Evolutionary conservation across 2,113 vertebrate species (phyloP).

Genomic region (rat (Rattus norvegicus)): GRCr8 NC_086025.1:21694501-21695000

Average conservation of each 20-base stretch:
- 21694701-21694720: not conserved
- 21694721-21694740: not conserved
- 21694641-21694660: not conserved
- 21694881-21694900: not conserved
- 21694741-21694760: not conserved
- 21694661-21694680: not conserved
- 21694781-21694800: too few species aligned
- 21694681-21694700: not conserved
- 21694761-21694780: not conserved
- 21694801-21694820: too few species aligned
- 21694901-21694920: not conserved
- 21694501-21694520: slow-evolving; percentile 56
- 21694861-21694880: not conserved
- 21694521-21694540: not conserved
- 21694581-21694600: not conserved
- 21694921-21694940: too few species aligned
- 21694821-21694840: too few species aligned
- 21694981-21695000: not conserved
- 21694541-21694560: not conserved
- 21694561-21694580: too few species aligned
- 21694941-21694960: fast-evolving
- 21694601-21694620: too few species aligned
- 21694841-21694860: fast-evolving
- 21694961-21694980: too few species aligned
- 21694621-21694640: not conserved